phyloP scores from a whole-genome alignment of 2,113 vertebrate species.

The Petrocephalus microphthalmus region DNA sequence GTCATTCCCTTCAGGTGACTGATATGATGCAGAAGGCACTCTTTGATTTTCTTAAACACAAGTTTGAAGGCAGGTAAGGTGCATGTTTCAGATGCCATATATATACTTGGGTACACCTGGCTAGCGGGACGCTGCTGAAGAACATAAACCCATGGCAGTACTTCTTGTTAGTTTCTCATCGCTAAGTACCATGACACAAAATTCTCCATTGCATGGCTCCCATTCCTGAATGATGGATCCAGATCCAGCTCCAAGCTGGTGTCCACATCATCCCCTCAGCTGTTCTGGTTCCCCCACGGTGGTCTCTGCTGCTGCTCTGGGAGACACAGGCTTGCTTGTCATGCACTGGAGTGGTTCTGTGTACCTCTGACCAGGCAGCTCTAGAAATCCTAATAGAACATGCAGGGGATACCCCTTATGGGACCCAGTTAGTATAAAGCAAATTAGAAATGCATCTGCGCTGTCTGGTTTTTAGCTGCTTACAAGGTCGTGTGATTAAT shows the following conservation, averaged over 20 bases:
- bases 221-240: not conserved
- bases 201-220: not conserved
- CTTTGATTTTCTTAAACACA: constrained; percentile 93
- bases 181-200: not conserved
- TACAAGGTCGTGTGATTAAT: not conserved
- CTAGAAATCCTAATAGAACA: not conserved
- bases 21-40: constrained; percentile 99
- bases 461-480: not conserved
- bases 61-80: constrained; percentile 88
- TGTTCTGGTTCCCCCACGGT: not conserved
- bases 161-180: not conserved
- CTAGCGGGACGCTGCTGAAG: not conserved
- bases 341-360: not conserved
- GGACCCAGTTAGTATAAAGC: not conserved
- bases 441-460: not conserved
- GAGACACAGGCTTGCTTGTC: not conserved
- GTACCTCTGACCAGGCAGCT: not conserved
- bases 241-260: not conserved
- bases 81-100: not conserved
- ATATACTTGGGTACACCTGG: not conserved
- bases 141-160: not conserved
- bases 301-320: not conserved
- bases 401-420: not conserved
- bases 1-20: constrained; percentile 67
- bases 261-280: not conserved